Percentiles rank a stretch among this genome's conserved stretches.
These are phyloP conservation scores for Microctonus hyperodae DNA, from an alignment of 2,888 invertebrate species.

Conservation along the genomic window DNA sequence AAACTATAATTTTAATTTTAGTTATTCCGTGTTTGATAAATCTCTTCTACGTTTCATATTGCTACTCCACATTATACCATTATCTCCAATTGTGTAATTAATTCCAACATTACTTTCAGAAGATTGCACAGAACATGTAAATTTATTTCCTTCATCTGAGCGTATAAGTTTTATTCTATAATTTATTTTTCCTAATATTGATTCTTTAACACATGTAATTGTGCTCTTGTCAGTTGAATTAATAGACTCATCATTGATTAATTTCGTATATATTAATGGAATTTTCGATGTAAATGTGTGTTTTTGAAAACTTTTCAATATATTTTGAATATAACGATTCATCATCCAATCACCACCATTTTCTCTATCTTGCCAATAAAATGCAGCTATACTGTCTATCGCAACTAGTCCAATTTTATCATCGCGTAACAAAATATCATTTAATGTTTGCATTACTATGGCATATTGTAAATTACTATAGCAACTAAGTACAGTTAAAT, in stretches of 20 bases:
- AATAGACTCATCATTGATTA: slow-evolving; percentile 62
- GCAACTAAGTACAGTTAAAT: slow-evolving; percentile 60
- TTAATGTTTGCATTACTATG: slow-evolving; percentile 57
- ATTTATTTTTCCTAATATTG: slow-evolving; percentile 57
- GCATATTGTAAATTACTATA: slow-evolving; percentile 59
- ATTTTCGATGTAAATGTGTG: slow-evolving; percentile 65
- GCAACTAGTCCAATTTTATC: slow-evolving; percentile 62
- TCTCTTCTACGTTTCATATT: neutral
- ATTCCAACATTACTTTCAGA: slow-evolving; percentile 9
- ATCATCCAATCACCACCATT: slow-evolving; percentile 52
- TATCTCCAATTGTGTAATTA: slow-evolving; percentile 32
- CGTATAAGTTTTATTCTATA: slow-evolving; percentile 59
- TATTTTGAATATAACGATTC: slow-evolving; percentile 65
- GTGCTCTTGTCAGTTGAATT: slow-evolving; percentile 54
- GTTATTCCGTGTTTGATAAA: neutral
- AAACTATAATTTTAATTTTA: neutral
- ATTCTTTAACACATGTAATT: slow-evolving; percentile 50
- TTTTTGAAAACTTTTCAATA: slow-evolving; percentile 63
- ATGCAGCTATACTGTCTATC: slow-evolving; percentile 65
- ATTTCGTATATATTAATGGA: slow-evolving; percentile 66
- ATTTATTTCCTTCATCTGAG: slow-evolving; percentile 28
- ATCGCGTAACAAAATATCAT: slow-evolving; percentile 60
- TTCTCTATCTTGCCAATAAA: slow-evolving; percentile 65
- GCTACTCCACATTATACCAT: slow-evolving; percentile 35
- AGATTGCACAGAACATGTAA: slow-evolving; percentile 36